Conservation (phyloP, 2,113 vertebrate species). For the Panurus biarmicus region DNA sequence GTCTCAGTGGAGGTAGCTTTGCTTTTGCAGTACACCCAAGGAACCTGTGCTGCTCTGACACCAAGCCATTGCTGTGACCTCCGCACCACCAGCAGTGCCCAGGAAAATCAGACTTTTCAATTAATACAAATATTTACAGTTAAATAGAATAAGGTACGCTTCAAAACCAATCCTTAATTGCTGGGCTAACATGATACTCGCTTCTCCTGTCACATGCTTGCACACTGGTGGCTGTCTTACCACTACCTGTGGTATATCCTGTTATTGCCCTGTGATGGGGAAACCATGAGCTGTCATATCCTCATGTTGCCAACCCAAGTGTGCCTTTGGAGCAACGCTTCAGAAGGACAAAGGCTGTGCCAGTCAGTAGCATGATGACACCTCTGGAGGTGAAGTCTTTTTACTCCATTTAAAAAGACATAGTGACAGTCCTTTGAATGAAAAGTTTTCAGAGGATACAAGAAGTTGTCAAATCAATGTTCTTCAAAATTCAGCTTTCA, state of each 20-base stretch:
- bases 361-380: neutral
- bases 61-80: neutral
- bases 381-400: neutral
- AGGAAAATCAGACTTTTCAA: neutral
- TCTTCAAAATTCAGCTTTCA: neutral
- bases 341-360: neutral
- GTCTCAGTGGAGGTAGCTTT: neutral
- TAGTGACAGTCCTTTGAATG: neutral
- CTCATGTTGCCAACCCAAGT: fast-evolving
- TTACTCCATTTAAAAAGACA: neutral
- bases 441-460: neutral
- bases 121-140: neutral
- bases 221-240: neutral
- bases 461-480: neutral
- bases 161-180: neutral
- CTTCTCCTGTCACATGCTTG: neutral
- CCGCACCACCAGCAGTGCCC: neutral
- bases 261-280: neutral
- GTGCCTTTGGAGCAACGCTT: neutral
- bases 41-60: neutral
- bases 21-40: neutral
- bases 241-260: neutral
- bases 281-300: neutral
- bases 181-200: neutral
- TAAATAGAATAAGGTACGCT: neutral